Base-by-base conservation (phyloP, 2,888 invertebrate genomes). In the Metacarcinus magister region DNA sequence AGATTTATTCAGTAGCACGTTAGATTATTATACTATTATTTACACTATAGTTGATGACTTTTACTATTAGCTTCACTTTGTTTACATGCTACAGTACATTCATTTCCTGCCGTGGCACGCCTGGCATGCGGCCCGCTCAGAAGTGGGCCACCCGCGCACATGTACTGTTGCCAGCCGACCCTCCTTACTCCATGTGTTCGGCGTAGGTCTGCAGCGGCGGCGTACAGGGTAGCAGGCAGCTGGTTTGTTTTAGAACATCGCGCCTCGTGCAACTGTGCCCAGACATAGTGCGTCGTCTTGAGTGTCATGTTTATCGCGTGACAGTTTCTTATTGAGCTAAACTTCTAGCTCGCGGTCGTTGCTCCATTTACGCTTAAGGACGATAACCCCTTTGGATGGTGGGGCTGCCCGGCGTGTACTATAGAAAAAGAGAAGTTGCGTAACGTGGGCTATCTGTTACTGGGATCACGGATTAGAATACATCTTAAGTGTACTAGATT, bases 131-230 rank as follows among this genome's bases (percentile, higher is more conserved):
- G 28, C 32, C 82, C 16, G 32, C 82, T 32, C 32, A 2, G 32
- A 82, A 82, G 82, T 82, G 82, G 82, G 82, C 13, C 82, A 82
- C 32, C 16, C 82, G 32, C 32, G 13, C 82, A 67, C 82, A 28
- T 82, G 82, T 82, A 82, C 82, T 82, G 82, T 82, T 82, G 82
- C 82, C 82, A 82, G 82, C 28, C 82, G 82, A 32, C 75, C 75
- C 82, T 32, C 82, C 54, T 16, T 54, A 19, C 54, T 10, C 82
- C 32, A 4, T 28, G 82, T 32, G 82, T 13, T 19, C 4, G 82
- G 82, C 82, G 82, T 82, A 82, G 32, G 67, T 23, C 82, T 82
- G 82, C 82, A 82, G 82, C 82, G 82, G 82, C 32, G 28, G 82
- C 82, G 82, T 82, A 82, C 16, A 67, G 54, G 54, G 16, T n/a